Evolutionary conservation across 2,888 invertebrate species (phyloP).

Genomic region (Lasioglossum figueresi): DNA sequence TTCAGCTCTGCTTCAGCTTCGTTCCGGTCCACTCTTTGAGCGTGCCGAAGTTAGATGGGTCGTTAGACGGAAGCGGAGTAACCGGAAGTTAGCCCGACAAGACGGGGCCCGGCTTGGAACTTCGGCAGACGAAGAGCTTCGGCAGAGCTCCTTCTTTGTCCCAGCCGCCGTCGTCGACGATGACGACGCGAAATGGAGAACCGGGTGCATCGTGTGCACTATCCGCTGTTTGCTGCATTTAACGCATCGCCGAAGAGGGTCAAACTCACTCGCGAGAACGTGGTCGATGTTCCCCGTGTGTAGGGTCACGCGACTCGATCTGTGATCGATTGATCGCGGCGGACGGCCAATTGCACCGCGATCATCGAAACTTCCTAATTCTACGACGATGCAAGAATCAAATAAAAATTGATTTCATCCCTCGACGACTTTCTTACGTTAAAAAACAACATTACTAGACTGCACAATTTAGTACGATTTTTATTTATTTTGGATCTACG

Average conservation of each 20-base stretch:
- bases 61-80: slow-evolving; percentile 61
- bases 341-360: neutral
- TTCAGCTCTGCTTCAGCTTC: slow-evolving; percentile 22
- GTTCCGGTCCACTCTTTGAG: slow-evolving; percentile 58
- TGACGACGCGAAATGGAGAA: neutral
- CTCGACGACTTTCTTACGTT: too few species aligned
- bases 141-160: slow-evolving; percentile 38
- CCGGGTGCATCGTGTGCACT: neutral
- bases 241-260: slow-evolving; percentile 41
- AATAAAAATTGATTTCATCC: too few species aligned
- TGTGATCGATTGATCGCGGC: neutral
- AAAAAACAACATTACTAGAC: too few species aligned
- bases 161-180: neutral
- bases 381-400: too few species aligned
- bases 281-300: neutral
- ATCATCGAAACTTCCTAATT: neutral
- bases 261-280: neutral
- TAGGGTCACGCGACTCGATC: neutral
- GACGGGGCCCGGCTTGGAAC: slow-evolving; percentile 29
- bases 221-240: slow-evolving; percentile 40
- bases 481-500: too few species aligned
- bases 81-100: slow-evolving; percentile 60
- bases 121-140: slow-evolving; percentile 36
- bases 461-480: too few species aligned
- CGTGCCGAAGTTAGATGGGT: slow-evolving; percentile 62